Conservation (phyloP, 2,113 vertebrate genomes). For the Otocyon megalotis region DNA sequence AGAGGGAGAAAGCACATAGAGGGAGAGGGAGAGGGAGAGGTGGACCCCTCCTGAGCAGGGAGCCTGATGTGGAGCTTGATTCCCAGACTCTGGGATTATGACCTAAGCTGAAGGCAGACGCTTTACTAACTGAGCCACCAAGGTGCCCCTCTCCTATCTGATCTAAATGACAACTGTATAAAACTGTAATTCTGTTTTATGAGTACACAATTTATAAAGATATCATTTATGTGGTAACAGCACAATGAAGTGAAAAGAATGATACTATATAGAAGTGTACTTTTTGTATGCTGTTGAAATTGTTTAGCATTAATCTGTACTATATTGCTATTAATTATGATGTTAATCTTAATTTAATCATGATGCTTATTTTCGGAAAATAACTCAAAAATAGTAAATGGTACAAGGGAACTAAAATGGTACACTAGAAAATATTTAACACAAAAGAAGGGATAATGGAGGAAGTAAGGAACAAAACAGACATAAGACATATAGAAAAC, state of each 20-base stretch:
- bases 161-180: not conserved
- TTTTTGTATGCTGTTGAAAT: not conserved
- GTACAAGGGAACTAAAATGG: not conserved
- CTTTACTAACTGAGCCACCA: not conserved
- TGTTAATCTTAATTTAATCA: not conserved
- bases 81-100: not conserved
- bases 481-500: not conserved
- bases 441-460: not conserved
- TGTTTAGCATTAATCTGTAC: not conserved
- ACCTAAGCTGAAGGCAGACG: not conserved
- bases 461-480: not conserved
- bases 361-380: not conserved
- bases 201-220: not conserved
- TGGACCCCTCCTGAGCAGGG: not conserved
- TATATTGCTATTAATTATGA: not conserved
- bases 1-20: not conserved
- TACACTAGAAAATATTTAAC: not conserved
- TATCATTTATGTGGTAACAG: not conserved
- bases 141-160: not conserved
- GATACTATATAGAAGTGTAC: not conserved
- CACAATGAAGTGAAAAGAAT: not conserved
- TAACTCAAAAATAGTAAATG: not conserved
- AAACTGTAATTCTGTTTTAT: not conserved
- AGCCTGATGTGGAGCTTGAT: not conserved
- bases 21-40: not conserved